Percentiles rank a stretch among this genome's conserved stretches.
phyloP scores from a whole-genome alignment of 2,797 vertebrate genomes.

The Pangasius larnaudii region DNA sequence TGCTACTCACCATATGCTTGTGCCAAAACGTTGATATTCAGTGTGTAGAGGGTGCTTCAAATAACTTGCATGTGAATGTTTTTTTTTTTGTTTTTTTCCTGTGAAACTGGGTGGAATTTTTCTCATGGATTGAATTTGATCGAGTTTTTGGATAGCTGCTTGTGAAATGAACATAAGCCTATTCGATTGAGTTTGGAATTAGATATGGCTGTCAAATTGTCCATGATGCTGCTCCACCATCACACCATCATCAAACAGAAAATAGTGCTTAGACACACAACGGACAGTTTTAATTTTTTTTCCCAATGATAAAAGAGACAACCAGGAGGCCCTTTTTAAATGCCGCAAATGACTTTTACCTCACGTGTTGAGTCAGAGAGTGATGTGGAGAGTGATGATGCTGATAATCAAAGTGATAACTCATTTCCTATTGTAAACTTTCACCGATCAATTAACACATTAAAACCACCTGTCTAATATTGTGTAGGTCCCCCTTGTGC shows the following conservation, averaged over 20 bases:
- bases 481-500: too few species aligned
- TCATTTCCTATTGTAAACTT: too few species aligned
- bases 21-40: not conserved
- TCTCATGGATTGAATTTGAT: not conserved
- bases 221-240: not conserved
- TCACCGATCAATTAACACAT: too few species aligned
- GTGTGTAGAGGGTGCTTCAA: not conserved
- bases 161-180: not conserved
- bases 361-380: not conserved
- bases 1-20: not conserved
- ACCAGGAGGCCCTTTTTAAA: not conserved
- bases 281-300: too few species aligned
- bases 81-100: not conserved
- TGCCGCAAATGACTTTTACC: not conserved
- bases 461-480: too few species aligned
- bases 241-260: not conserved
- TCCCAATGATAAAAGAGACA: not conserved
- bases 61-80: not conserved
- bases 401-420: not conserved
- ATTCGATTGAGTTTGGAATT: not conserved
- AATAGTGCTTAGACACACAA: too few species aligned
- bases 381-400: not conserved
- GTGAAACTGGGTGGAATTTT: not conserved
- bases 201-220: not conserved
- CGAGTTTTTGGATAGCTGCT: not conserved